A percentile compares a stretch with the other conserved stretches of the same genome.
Evolutionary conservation across 2,113 vertebrate genomes (phyloP).

Genomic region (Lampris megalopsis): DNA sequence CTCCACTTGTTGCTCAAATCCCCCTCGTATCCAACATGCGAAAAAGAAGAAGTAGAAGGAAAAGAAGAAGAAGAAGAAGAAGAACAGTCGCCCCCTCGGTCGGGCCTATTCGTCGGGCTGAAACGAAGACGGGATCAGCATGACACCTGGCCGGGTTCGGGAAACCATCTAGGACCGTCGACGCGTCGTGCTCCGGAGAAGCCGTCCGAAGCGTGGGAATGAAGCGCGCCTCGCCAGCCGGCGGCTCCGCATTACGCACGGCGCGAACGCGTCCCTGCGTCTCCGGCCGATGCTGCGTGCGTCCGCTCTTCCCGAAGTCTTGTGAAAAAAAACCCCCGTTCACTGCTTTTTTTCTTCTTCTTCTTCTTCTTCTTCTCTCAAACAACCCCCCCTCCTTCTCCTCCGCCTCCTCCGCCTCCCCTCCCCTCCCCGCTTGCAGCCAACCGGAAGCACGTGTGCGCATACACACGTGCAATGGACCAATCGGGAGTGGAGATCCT

Average conservation of each 20-base stretch:
- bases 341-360: slow-evolving; percentile 15
- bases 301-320: slow-evolving; percentile 88
- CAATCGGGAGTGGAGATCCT: slow-evolving; percentile 80
- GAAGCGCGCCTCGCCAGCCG: slow-evolving; percentile 51
- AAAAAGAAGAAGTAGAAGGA: slow-evolving; percentile 55
- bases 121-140: slow-evolving; percentile 9
- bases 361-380: slow-evolving; percentile 10
- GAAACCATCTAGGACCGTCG: slow-evolving; percentile 51
- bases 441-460: slow-evolving; percentile 92
- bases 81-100: slow-evolving; percentile 1
- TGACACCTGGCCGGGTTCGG: slow-evolving; percentile 30
- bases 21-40: slow-evolving; percentile 69
- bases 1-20: slow-evolving; percentile 83
- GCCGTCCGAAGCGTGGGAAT: slow-evolving; percentile 70
- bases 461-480: slow-evolving; percentile 85
- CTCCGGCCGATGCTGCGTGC: slow-evolving; percentile 82
- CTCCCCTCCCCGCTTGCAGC: slow-evolving; percentile 63
- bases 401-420: not conserved
- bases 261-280: slow-evolving; percentile 63
- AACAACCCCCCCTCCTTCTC: no score
- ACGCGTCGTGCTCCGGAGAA: slow-evolving; percentile 53
- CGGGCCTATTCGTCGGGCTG: not conserved
- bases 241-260: slow-evolving; percentile 82
- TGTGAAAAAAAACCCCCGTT: slow-evolving; percentile 79
- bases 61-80: slow-evolving; percentile 38